Evolutionary conservation across 2,888 invertebrate genomes (phyloP).

Genomic region (Caenorhabditis sulstoni): DNA sequence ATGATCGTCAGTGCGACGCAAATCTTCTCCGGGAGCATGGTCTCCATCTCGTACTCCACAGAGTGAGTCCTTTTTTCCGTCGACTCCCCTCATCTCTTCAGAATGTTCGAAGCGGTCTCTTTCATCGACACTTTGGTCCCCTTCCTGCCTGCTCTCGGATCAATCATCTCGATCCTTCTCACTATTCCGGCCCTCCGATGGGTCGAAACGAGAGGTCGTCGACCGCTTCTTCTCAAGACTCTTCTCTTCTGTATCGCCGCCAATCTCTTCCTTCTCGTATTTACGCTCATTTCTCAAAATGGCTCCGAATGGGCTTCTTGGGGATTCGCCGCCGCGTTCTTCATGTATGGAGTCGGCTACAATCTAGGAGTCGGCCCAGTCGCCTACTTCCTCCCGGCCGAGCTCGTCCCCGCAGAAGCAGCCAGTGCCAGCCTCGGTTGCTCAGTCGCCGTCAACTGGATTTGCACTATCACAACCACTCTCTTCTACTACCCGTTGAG

Average conservation of each 20-base stretch:
- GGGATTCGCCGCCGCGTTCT: conserved; percentile 72
- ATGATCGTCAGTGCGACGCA: conserved; percentile 75
- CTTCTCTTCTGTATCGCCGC: conserved; percentile 72
- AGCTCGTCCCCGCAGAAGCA: conserved; percentile 71
- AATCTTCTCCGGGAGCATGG: conserved; percentile 77
- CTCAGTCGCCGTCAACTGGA: conserved; percentile 76
- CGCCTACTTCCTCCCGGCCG: conserved; percentile 75
- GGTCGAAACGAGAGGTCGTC: conserved; percentile 75
- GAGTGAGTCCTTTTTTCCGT: conserved; percentile 45
- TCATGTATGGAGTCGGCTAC: conserved; percentile 76
- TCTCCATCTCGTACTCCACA: conserved; percentile 75
- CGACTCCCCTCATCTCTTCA: conserved; percentile 45
- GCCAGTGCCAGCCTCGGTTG: conserved; percentile 62
- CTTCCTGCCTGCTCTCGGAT: conserved; percentile 74
- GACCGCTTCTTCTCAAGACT: conserved; percentile 72
- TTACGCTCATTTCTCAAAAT: conserved; percentile 68
- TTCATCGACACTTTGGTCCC: conserved; percentile 72
- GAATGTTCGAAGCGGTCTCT: conserved; percentile 76
- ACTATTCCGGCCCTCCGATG: conserved; percentile 76
- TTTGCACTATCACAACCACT: conserved; percentile 72
- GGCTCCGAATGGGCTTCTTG: conserved; percentile 72
- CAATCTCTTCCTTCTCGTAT: conserved; percentile 68
- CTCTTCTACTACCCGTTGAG: conserved; percentile 75
- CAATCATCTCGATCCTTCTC: conserved; percentile 73
- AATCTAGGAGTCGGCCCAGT: conserved; percentile 77